These are phyloP conservation scores for Nesometra sesokonis DNA, from an alignment of 35 echinoderm and acorn worm genomes.

Conservation along the genomic window DNA sequence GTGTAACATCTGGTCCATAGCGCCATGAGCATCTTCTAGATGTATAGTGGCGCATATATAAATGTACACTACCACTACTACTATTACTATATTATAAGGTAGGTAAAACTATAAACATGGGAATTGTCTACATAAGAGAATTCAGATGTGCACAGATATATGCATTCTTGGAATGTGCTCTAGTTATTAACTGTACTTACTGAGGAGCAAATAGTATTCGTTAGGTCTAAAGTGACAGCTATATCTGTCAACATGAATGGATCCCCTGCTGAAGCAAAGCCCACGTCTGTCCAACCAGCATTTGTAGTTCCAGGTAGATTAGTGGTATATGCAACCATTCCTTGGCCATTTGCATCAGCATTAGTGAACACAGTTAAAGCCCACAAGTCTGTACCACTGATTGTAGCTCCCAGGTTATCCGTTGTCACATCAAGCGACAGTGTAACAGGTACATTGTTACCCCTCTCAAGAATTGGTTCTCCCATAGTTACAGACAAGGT, in stretches of 20 bases:
- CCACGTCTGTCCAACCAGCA: background rate
- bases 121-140: too few relatives aligned
- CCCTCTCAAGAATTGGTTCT: background rate
- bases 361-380: background rate
- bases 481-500: background rate
- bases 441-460: background rate
- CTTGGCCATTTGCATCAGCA: background rate
- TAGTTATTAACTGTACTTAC: background rate
- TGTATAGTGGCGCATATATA: too few relatives aligned
- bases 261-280: background rate
- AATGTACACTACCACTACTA: too few relatives aligned
- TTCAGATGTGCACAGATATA: too few relatives aligned
- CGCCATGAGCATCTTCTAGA: too few relatives aligned
- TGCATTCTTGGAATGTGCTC: too few relatives aligned
- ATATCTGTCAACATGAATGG: background rate
- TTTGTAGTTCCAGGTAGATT: background rate
- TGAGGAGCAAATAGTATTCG: background rate
- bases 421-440: background rate
- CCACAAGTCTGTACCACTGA: background rate
- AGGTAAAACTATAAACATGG: too few relatives aligned
- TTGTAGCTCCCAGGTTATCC: background rate
- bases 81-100: too few relatives aligned
- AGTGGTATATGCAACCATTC: background rate
- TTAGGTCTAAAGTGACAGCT: background rate
- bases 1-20: too few relatives aligned